Evolutionary conservation across 2,113 vertebrate species (phyloP), one percentile per base, ranked within the genome.

Genomic region (Mirza zaza): DNA sequence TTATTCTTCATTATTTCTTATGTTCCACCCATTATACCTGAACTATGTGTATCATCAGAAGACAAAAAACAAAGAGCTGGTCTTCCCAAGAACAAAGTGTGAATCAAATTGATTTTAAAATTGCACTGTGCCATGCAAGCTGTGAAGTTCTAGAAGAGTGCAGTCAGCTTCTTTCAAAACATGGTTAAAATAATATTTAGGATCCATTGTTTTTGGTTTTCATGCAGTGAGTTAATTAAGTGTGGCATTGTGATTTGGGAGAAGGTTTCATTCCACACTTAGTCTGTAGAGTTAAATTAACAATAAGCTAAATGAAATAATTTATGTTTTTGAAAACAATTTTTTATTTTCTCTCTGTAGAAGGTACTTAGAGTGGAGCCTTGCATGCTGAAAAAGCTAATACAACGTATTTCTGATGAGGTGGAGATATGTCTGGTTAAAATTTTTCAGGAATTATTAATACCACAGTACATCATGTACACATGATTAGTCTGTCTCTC

Each of bases 1-100:
- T 96, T 94, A n/a, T 86, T 96, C 91, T 90, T 94, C 57, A 5
- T 96, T 96, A 88, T n/a, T 91, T 29, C 2, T 6, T 15, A 36
- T 50, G 71, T 57, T 81, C 95, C 45, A 70, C 80, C 90, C 87
- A 1, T 97, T 94, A 76, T 70, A 42, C 11, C 59, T 91, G 13
- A 17, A 81, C 92, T 12, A 45, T 75, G 61, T 87, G 75, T 89
- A 70, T 84, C 94, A 88, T 87, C 90, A 87, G 94, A 96, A 84
- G 91, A 48, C 29, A 32, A 42, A 90, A 95, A 73, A 0, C 39
- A 71, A 83, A 97, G 77, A 34, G 76, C 95, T 80, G 0, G 32
- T 12, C 89, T 96, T 82, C 59, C 90, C 23, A n/a, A 95, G 77
- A 97, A 83, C 80, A 50, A 76, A 94, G 32, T 0, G 0, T 12